Evolutionary conservation across 2,888 invertebrate genomes (phyloP).

Genomic region (Lomographa bimaculata): DNA sequence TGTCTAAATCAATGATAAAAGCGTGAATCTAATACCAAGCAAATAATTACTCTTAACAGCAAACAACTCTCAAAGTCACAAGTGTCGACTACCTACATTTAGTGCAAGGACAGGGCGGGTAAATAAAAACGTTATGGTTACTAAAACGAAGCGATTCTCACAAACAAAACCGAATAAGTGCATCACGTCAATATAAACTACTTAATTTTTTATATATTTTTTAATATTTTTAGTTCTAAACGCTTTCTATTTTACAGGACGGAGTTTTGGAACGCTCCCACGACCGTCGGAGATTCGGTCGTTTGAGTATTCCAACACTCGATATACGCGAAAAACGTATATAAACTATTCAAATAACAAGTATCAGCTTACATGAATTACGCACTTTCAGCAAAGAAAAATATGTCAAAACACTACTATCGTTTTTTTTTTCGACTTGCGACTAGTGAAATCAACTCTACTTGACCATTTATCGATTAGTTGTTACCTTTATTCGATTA

Average conservation of each 20-base stretch:
- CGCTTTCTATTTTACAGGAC: slow-evolving; percentile 73
- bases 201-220: slow-evolving; percentile 57
- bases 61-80: slow-evolving; percentile 27
- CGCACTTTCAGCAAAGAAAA: slow-evolving; percentile 85
- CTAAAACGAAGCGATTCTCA: slow-evolving; percentile 78
- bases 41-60: slow-evolving; percentile 40
- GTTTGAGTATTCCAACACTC: slow-evolving; percentile 73
- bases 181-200: slow-evolving; percentile 76
- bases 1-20: slow-evolving; percentile 4
- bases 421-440: slow-evolving; percentile 81
- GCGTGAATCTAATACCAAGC: slow-evolving; percentile 29
- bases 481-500: slow-evolving; percentile 58
- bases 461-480: slow-evolving; percentile 80
- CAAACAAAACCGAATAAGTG: slow-evolving; percentile 73
- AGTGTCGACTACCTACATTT: slow-evolving; percentile 35
- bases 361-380: slow-evolving; percentile 83
- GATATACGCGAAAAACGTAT: slow-evolving; percentile 36
- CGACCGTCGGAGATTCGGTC: slow-evolving; percentile 49
- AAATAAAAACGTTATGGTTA: slow-evolving; percentile 50
- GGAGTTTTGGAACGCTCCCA: slow-evolving; percentile 71
- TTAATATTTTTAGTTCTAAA: slow-evolving; percentile 65
- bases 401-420: slow-evolving; percentile 85
- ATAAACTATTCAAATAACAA: slow-evolving; percentile 63
- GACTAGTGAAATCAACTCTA: slow-evolving; percentile 85
- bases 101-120: slow-evolving; percentile 66